Conservation (phyloP, 2,888 invertebrate genomes). For the Slavum lentiscoides region DNA sequence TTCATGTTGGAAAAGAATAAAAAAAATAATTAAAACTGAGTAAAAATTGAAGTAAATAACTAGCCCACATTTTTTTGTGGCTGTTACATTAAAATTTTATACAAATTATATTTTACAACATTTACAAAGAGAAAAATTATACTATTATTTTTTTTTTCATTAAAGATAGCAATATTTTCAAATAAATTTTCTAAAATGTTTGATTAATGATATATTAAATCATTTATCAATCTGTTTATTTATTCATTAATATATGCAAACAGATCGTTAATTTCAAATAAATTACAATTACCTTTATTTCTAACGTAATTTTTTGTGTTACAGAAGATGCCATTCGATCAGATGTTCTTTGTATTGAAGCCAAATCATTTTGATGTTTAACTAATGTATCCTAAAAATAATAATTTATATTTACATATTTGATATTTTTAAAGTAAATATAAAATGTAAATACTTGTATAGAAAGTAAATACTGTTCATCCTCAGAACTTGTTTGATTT, state of each 20-base stretch:
- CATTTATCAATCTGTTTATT: too few species aligned
- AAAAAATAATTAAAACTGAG: too few species aligned
- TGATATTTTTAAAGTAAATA: not conserved
- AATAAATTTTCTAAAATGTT: too few species aligned
- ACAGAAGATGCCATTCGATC: constrained; percentile 39
- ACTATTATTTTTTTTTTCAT: too few species aligned
- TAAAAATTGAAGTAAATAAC: too few species aligned
- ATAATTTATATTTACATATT: not conserved
- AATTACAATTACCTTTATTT: constrained; percentile 32
- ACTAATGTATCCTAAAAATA: constrained; percentile 34
- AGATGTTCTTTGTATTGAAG: constrained; percentile 19
- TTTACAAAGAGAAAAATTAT: too few species aligned
- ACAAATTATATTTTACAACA: too few species aligned
- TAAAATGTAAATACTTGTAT: constrained; percentile 13
- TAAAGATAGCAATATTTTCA: too few species aligned
- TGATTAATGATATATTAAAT: too few species aligned
- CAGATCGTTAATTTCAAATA: not conserved
- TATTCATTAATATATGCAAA: not conserved
- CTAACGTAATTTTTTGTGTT: constrained; percentile 42
- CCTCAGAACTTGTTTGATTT: not conserved
- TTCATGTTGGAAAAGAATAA: too few species aligned
- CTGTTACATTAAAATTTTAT: too few species aligned
- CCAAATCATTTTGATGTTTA: constrained; percentile 23
- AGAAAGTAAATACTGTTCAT: constrained; percentile 21
- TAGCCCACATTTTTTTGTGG: too few species aligned